Evolutionary conservation across 2,888 invertebrate species (phyloP).

Genomic region (Drosophila mulleri): DNA sequence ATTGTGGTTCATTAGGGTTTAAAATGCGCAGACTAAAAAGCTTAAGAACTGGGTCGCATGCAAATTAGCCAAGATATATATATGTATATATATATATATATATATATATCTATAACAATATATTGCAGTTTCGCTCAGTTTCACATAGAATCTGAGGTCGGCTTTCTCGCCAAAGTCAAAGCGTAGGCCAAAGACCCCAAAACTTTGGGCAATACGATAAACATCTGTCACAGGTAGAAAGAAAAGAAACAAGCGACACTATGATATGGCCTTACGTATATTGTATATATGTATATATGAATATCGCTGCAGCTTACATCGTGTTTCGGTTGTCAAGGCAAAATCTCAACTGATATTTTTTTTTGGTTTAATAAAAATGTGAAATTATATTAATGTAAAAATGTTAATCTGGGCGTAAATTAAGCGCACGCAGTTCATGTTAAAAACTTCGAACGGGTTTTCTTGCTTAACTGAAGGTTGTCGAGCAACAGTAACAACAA

Average conservation of each 20-base stretch:
- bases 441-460: constrained; percentile 61
- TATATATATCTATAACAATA: constrained; percentile 2
- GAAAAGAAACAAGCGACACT: constrained; percentile 31
- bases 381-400: constrained; percentile 75
- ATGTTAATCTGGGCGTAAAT: constrained; percentile 76
- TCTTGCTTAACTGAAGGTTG: constrained; percentile 61
- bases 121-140: constrained; percentile 22
- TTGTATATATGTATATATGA: not conserved
- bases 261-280: constrained; percentile 34
- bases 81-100: not conserved
- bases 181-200: constrained; percentile 70
- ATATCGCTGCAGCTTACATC: constrained; percentile 39
- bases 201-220: constrained; percentile 31
- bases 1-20: constrained; percentile 39
- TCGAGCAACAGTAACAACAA: constrained; percentile 9
- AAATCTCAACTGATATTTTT: constrained; percentile 51
- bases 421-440: constrained; percentile 66
- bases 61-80: constrained; percentile 32
- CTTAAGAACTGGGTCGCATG: constrained; percentile 50
- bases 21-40: not conserved
- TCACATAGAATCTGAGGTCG: constrained; percentile 4
- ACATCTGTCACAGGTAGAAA: constrained; percentile 53
- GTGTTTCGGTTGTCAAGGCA: constrained; percentile 42
- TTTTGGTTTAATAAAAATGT: constrained; percentile 67
- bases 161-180: constrained; percentile 24